These are phyloP conservation scores for Thecophora atra DNA, from an alignment of 2,888 invertebrate species.

Conservation along the genomic window DNA sequence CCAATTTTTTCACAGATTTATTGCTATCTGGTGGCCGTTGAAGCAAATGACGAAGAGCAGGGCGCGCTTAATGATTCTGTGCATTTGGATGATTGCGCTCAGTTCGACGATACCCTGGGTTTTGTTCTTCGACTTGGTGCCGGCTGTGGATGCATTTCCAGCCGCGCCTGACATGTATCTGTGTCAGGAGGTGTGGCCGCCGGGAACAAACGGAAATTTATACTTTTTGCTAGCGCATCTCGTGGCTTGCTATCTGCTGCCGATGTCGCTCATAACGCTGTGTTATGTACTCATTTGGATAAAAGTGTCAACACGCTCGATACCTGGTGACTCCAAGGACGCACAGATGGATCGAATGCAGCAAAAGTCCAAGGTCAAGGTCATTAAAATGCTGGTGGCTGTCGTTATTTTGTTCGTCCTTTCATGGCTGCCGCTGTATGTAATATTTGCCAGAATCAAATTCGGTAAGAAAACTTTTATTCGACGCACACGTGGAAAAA, in stretches of 20 bases:
- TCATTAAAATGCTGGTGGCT: slow-evolving; percentile 92
- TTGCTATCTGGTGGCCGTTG: slow-evolving; percentile 95
- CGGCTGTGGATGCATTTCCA: slow-evolving; percentile 66
- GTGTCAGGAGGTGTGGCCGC: slow-evolving; percentile 88
- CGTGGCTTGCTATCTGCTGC: slow-evolving; percentile 88
- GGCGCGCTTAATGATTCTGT: slow-evolving; percentile 85
- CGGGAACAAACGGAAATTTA: slow-evolving; percentile 79
- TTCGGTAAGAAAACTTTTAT: slow-evolving; percentile 72
- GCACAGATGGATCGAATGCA: slow-evolving; percentile 92
- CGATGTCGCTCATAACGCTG: slow-evolving; percentile 88
- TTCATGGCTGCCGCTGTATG: slow-evolving; percentile 92
- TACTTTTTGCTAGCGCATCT: slow-evolving; percentile 91
- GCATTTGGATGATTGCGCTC: slow-evolving; percentile 90
- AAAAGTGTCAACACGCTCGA: slow-evolving; percentile 86
- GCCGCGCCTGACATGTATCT: slow-evolving; percentile 80
- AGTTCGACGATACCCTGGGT: slow-evolving; percentile 90
- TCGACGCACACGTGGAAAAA: not conserved
- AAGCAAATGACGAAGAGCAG: slow-evolving; percentile 90
- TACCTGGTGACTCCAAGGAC: slow-evolving; percentile 90
- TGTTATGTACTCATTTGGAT: slow-evolving; percentile 94
- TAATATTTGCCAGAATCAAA: slow-evolving; percentile 87
- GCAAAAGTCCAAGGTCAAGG: slow-evolving; percentile 93
- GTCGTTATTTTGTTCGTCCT: slow-evolving; percentile 93
- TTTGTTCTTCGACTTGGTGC: slow-evolving; percentile 82
- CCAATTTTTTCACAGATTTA: slow-evolving; percentile 84